These are phyloP conservation scores for Ammospiza caudacuta DNA, from an alignment of 2,113 vertebrate species.

Conservation along the genomic window DNA sequence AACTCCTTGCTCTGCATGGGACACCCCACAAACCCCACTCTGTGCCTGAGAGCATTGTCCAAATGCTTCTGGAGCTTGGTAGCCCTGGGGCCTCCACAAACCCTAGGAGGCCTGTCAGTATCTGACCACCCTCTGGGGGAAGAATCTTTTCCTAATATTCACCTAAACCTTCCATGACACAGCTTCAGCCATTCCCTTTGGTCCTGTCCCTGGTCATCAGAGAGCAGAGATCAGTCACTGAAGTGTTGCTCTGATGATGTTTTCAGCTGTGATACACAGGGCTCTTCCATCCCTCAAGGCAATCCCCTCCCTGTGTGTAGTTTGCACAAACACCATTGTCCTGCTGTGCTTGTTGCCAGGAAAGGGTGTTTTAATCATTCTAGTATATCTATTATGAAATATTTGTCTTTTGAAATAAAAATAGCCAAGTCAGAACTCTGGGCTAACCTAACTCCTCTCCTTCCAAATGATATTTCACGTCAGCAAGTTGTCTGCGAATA, in stretches of 20 bases:
- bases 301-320: not conserved
- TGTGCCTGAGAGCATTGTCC: not conserved
- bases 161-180: not conserved
- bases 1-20: not conserved
- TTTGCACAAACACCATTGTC: not conserved
- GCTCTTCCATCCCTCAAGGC: not conserved
- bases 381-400: not conserved
- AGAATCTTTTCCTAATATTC: not conserved
- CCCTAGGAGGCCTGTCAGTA: not conserved
- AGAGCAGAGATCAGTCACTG: not conserved
- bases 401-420: not conserved
- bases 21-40: not conserved
- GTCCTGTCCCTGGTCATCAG: not conserved
- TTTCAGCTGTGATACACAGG: not conserved
- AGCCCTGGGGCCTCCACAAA: not conserved
- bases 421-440: not conserved
- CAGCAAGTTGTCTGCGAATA: not conserved
- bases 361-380: conserved; percentile 9
- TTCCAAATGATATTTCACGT: not conserved
- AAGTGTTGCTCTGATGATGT: not conserved
- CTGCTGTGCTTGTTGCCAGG: not conserved
- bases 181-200: not conserved
- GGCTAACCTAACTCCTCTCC: not conserved
- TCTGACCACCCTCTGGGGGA: not conserved
- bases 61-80: not conserved